phyloP scores from a whole-genome alignment of 2,797 vertebrate species.

The Chaunax sp. region DNA sequence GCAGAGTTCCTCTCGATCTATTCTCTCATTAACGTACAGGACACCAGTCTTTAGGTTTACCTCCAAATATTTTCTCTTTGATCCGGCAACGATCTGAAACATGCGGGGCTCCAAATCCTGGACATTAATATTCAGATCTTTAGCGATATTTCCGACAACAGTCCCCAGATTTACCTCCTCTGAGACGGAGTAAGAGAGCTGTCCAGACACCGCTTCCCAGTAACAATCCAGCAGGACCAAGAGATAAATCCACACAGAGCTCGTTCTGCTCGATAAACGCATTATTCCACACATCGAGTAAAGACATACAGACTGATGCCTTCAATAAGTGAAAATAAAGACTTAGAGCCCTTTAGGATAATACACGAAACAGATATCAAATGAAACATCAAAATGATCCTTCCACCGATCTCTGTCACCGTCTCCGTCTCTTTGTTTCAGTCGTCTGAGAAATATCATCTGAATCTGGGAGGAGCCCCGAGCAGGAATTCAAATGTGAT shows the following conservation, averaged over 20 bases:
- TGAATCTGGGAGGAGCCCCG: too few species aligned
- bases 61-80: slow-evolving; percentile 76
- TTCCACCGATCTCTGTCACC: too few species aligned
- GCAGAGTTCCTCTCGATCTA: slow-evolving; percentile 75
- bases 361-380: too few species aligned
- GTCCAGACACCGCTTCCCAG: slow-evolving; percentile 40
- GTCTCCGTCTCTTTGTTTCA: too few species aligned
- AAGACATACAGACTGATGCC: too few species aligned
- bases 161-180: slow-evolving; percentile 87
- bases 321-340: too few species aligned
- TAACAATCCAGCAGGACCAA: not conserved
- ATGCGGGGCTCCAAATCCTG: slow-evolving; percentile 83
- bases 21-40: slow-evolving; percentile 52
- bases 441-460: too few species aligned
- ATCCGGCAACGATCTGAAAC: slow-evolving; percentile 83
- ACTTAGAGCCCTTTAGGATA: too few species aligned
- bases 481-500: too few species aligned
- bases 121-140: slow-evolving; percentile 85
- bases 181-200: slow-evolving; percentile 83
- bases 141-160: slow-evolving; percentile 87
- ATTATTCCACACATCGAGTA: not conserved
- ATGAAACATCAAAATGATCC: too few species aligned
- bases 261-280: not conserved
- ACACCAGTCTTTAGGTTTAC: slow-evolving; percentile 65
- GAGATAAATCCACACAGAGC: not conserved